Base-by-base conservation (phyloP, 2,113 vertebrate species). In the Phrynocephalus versicolor region DNA sequence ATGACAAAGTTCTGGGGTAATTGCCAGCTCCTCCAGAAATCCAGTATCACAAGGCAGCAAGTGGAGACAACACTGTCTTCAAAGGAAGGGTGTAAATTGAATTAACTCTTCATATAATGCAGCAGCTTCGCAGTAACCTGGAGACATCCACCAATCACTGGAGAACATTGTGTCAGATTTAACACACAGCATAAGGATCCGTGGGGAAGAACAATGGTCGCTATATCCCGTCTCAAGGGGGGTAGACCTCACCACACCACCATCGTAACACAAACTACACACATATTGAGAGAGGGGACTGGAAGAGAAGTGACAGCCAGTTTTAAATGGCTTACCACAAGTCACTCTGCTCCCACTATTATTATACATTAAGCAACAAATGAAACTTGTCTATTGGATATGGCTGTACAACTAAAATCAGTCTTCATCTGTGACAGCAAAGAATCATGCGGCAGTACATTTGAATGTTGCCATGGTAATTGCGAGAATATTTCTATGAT, bases 361-460 rank as follows among this genome's bases (percentile, higher is more conserved):
- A 82, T 45, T 80, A 35, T 45, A 55, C 0, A 0, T 33, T 82
- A 37, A 51, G 30, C 76, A 75, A 65, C 25, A 87, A 71, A 78
- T 57, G 27, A 21, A 58, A 16, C 55, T 16, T 58, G 78, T 73
- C 51, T 71, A 70, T 8, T 79, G 45, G 80, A 72, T 64, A 77
- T n/a, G 12, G 88, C 81, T 65, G 8, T 55, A 58, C 85, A 92
- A 92, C 6, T 37, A 89, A 91, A 80, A 27, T 7, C 23, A 27
- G 75, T 85, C 30, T 82, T 90, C 58, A 72, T 85, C 16, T 88
- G 35, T 74, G 77, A 91, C 16, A 77, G 30, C 58, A 88, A 85
- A 64, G 18, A 90, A 51, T 35, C 33, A 41, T 15, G 33, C n/a
- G 51, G 75, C 18, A 33, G 51, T 80, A 88, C 9, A 70, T 77